Evolutionary conservation across 1,140 invertebrate genomes (phyloP).

Genomic region (Pristionchus pacificus): DNA sequence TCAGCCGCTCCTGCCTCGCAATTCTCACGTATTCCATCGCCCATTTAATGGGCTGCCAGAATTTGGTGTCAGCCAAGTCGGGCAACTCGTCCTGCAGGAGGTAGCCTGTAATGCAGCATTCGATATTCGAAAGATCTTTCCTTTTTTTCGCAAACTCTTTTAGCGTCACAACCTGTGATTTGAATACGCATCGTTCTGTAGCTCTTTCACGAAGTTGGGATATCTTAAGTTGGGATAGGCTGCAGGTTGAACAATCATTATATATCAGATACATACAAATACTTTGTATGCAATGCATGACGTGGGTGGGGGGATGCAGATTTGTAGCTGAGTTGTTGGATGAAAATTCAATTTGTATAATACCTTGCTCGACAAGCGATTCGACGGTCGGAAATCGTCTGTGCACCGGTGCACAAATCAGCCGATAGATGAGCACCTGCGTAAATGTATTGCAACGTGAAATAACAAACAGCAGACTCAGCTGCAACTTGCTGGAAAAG

Average conservation of each 20-base stretch:
- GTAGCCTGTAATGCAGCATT: constrained; percentile 1
- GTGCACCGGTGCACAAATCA: constrained; percentile 80
- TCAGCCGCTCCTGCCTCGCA: constrained; percentile 17
- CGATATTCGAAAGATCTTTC: not conserved
- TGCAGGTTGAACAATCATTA: too few relatives aligned
- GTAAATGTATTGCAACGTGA: not conserved
- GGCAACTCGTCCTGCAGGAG: constrained; percentile 15
- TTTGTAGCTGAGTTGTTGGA: too few relatives aligned
- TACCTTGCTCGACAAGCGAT: constrained; percentile 75
- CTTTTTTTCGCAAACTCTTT: too few relatives aligned
- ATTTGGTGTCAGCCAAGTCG: constrained; percentile 22
- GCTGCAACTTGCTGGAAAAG: too few relatives aligned
- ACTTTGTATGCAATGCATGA: too few relatives aligned
- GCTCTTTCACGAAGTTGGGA: too few relatives aligned
- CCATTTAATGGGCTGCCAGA: constrained; percentile 29
- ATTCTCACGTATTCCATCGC: constrained; percentile 21
- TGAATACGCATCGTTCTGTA: too few relatives aligned
- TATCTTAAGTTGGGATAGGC: too few relatives aligned
- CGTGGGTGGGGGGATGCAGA: too few relatives aligned
- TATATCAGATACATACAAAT: too few relatives aligned
- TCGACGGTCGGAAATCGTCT: constrained; percentile 84
- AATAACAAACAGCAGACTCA: not conserved
- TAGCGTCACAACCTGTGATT: too few relatives aligned
- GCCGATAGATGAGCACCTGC: constrained; percentile 75
- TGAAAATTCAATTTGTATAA: too few relatives aligned